A percentile compares a stretch with the other conserved stretches of the same genome.
Conservation (phyloP, 2,888 invertebrate species). For the Ganaspis brasiliensis region DNA sequence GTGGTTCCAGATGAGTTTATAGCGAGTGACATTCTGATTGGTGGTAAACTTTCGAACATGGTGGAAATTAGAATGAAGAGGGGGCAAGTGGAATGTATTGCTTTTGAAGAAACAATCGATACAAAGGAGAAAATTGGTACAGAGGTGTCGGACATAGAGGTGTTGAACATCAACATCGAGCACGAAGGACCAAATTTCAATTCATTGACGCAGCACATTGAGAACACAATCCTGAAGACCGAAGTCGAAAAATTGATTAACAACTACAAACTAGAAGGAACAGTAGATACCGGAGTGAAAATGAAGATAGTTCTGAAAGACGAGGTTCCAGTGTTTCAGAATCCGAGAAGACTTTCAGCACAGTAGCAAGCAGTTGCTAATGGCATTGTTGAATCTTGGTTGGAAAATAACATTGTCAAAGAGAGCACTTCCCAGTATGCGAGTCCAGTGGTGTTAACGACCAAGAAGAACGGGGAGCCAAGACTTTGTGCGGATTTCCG, state of each 20-base stretch:
- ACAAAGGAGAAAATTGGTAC: neutral
- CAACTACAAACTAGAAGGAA: slow-evolving; percentile 16
- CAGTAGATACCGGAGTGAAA: slow-evolving; percentile 27
- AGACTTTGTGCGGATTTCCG: neutral
- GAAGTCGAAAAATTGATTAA: slow-evolving; percentile 1
- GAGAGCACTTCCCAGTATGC: slow-evolving; percentile 50
- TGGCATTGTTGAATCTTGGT: slow-evolving; percentile 49
- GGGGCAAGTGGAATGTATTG: slow-evolving; percentile 25
- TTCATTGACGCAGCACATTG: neutral
- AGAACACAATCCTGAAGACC: neutral
- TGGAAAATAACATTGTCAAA: slow-evolving; percentile 48
- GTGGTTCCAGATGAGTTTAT: slow-evolving; percentile 52
- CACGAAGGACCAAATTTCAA: neutral
- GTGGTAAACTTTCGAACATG: slow-evolving; percentile 48
- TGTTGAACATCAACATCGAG: slow-evolving; percentile 6
- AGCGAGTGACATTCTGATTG: slow-evolving; percentile 47
- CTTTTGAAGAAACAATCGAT: too few relatives aligned
- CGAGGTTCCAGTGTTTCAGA: slow-evolving; percentile 53
- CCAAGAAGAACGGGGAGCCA: neutral
- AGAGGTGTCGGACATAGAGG: neutral
- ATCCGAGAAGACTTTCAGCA: slow-evolving; percentile 48
- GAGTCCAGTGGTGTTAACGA: slow-evolving; percentile 20
- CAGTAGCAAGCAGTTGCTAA: slow-evolving; percentile 48
- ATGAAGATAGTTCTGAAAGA: slow-evolving; percentile 53
- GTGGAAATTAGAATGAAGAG: slow-evolving; percentile 48